Base-by-base conservation (phyloP, 1,140 invertebrate species). In the Neodiprion fabricii region DNA sequence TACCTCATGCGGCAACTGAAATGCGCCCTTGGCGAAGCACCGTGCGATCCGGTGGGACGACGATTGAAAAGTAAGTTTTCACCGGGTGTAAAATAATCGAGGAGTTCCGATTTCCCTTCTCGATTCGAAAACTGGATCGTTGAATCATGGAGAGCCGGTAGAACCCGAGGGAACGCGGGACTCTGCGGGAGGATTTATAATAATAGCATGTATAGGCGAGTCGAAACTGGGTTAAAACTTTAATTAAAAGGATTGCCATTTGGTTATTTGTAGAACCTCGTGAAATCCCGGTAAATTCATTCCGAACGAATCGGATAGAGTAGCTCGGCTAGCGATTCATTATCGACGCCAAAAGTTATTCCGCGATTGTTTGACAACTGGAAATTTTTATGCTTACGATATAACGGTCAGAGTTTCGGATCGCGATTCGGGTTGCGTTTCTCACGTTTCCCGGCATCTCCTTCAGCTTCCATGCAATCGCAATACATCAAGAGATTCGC, bases 11-110 rank as follows among this genome's bases (percentile, higher is more conserved):
- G 92, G 78, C 93, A 94, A 80, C 86, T 94, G 48, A 93, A 93
- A 80, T 94, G 93, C 80, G 92, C 92, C 23, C 83, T 94, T 1
- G 92, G 92, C 8, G 92, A 94, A 83, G 92, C 90, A 5, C 89
- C 91, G 0, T 94, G 93, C 77, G 93, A 94, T 79, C 90, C 92
- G 9, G 91, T 94, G 9, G 93, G 93, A 70, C 90, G 92, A 74
- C 87, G 92, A 75, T 85, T 94, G 7, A 94, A 93, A 90, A 93
- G 93, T 94, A 90, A 89, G 90, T 87, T 66, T 69, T 5, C 53
- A 17, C 53, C 4, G 11, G 53, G n/a, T 9, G 53, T 61, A 61
- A 17, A 61, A 61, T 61, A 61, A 70, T 48, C 17, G 65, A 11
- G 7, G 8, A 67, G 40, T 23, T n/a, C 17, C 49, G n/a, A 71